Conservation (phyloP, 2,113 vertebrate species). For the Bufo gargarizans region DNA sequence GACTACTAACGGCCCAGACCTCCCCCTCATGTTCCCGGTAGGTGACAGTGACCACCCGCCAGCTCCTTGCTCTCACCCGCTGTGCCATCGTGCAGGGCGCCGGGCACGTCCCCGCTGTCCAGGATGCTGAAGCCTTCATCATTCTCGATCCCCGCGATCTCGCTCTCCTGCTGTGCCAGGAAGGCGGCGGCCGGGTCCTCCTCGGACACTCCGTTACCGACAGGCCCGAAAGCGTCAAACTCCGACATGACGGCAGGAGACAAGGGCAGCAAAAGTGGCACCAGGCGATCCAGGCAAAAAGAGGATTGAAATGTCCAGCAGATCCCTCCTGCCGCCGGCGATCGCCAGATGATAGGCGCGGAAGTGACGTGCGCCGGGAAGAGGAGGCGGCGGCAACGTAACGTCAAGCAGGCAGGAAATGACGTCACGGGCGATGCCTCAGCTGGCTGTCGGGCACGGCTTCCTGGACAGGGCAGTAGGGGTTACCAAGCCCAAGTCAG, state of each 20-base stretch:
- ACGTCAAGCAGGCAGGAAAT: neutral
- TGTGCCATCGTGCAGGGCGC: conserved; percentile 66
- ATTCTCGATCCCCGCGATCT: conserved; percentile 94
- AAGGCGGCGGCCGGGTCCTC: conserved; percentile 95
- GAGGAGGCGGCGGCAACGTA: no score
- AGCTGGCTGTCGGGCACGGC: conserved; percentile 7
- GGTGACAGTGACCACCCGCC: no score
- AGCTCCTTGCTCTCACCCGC: conserved; percentile 51
- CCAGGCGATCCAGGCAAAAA: neutral
- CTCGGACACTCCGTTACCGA: conserved; percentile 75
- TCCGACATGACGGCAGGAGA: conserved; percentile 50
- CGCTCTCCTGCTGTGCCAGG: conserved; percentile 91
- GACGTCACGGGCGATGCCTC: neutral
- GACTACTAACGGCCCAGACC: no score
- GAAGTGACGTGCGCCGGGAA: conserved; percentile 35
- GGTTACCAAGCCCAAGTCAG: no score
- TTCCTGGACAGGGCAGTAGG: no score
- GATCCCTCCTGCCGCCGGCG: conserved; percentile 2
- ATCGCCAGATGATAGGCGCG: fast-evolving
- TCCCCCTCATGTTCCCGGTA: no score
- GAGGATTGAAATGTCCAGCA: neutral
- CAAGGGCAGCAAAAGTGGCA: neutral
- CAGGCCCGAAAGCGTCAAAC: conserved; percentile 58
- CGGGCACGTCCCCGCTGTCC: conserved; percentile 85
- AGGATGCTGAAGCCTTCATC: conserved; percentile 90